These are phyloP conservation scores for Xestia ashworthii DNA, from an alignment of 2,888 invertebrate genomes.

Conservation along the genomic window DNA sequence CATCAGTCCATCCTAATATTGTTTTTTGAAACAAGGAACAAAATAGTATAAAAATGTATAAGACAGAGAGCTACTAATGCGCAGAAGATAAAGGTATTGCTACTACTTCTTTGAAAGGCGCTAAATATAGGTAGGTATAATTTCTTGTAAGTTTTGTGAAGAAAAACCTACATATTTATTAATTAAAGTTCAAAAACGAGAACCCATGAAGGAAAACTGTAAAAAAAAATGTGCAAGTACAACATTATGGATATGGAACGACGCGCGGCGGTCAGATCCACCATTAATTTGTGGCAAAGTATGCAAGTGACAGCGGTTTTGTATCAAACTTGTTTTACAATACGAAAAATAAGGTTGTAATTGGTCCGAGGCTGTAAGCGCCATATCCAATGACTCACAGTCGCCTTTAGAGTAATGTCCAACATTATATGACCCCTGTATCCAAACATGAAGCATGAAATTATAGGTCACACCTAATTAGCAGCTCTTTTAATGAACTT, in stretches of 20 bases:
- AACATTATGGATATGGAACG: conserved; percentile 8
- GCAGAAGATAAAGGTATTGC: conserved; percentile 38
- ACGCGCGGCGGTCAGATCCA: background rate
- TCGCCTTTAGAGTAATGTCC: conserved; percentile 37
- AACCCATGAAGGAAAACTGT: conserved; percentile 8
- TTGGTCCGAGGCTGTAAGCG: conserved; percentile 50
- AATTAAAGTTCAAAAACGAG: background rate
- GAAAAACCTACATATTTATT: background rate
- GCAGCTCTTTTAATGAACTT: conserved; percentile 33
- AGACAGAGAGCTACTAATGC: background rate
- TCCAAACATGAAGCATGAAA: background rate
- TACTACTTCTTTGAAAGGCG: conserved; percentile 29
- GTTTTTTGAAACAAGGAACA: background rate
- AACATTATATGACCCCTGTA: conserved; percentile 29
- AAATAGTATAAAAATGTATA: background rate
- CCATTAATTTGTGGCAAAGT: conserved; percentile 22
- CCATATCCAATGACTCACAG: conserved; percentile 50
- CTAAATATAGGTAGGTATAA: background rate
- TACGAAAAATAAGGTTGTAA: conserved; percentile 50
- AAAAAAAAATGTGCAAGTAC: conserved; percentile 18
- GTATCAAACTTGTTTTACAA: conserved; percentile 45
- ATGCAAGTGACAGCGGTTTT: conserved; percentile 36
- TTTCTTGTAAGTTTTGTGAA: background rate
- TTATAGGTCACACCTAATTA: conserved; percentile 36
- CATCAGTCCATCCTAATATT: background rate